Evolutionary conservation across 2,113 vertebrate species (phyloP).

Genomic region (Macrotus californicus): DNA sequence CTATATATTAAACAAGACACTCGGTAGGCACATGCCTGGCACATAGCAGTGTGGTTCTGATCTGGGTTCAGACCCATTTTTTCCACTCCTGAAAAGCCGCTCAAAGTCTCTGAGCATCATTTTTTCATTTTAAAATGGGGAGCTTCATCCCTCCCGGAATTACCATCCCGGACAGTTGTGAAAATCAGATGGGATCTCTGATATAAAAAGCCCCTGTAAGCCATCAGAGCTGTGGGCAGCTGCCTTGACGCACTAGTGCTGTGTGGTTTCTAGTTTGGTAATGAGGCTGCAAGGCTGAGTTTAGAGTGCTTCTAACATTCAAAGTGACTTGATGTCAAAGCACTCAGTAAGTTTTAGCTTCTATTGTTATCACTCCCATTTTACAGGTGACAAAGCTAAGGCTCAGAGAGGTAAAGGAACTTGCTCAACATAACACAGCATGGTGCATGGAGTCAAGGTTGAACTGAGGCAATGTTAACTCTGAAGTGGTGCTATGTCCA

Average conservation of each 20-base stretch:
- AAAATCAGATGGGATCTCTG: not conserved
- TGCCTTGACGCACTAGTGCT: not conserved
- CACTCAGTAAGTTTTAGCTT: not conserved
- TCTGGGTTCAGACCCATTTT: not conserved
- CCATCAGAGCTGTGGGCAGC: not conserved
- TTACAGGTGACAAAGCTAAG: not conserved
- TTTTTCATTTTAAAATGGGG: not conserved
- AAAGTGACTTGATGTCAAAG: not conserved
- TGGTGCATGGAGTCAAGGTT: not conserved
- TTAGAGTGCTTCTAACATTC: not conserved
- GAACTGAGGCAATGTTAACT: not conserved
- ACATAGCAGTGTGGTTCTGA: not conserved
- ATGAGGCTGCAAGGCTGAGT: not conserved
- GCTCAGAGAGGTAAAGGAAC: not conserved
- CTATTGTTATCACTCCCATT: not conserved
- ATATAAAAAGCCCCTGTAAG: not conserved
- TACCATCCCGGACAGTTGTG: not conserved
- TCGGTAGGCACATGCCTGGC: not conserved
- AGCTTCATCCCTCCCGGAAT: not conserved
- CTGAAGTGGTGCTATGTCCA: not conserved
- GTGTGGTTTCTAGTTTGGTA: not conserved
- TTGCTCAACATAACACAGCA: not conserved
- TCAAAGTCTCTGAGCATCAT: not conserved
- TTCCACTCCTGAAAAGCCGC: not conserved
- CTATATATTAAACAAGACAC: not conserved